Base-by-base conservation (phyloP, 35 echinoderm and acorn worm species). In the Lytechinus pictus region DNA sequence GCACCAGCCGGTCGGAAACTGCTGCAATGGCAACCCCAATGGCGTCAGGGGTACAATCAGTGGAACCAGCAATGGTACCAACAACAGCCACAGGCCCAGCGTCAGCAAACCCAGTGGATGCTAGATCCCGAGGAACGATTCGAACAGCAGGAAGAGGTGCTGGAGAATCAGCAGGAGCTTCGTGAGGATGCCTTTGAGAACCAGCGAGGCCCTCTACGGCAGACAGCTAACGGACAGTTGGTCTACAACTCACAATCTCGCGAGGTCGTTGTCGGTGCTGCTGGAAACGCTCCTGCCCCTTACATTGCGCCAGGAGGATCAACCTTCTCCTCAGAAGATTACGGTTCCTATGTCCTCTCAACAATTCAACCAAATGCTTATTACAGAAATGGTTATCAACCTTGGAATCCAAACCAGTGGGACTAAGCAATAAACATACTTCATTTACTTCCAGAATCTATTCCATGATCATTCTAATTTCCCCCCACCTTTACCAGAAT, bases 101-200 rank as follows among this genome's bases (percentile, higher is more conserved):
- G 87, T 89, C 28, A 33, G 52, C 52, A 53, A 29, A 24, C 28
- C 87, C 87, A 89, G 14, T 33, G 87, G 52, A 12, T 28, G 3
- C 14, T 89, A 4, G 87, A 89, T 53, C 87, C 87, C 9, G 87
- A 89, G 87, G 87, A 89, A 89, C 87, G 87, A 53, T 29, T 52
- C 4, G 87, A 89, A 29, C 28, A 33, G 7, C 87, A 52, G 52
- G 87, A 89, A 89, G 52, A 89, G 13, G 28, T 52, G 52, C 87
- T 33, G 10, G 87, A 89, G 52, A 89, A 89, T 89, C 87, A 89
- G 87, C 87, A 89, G 52, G 87, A 89, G 87, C 28, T 89, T 12
- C 52, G 52, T 53, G 87, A 89, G 27, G 51, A 89, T 9, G 27
- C 28, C 52, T 90, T 21, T 12, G 29, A 90, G 66, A 79, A 79